phyloP scores from a whole-genome alignment of 2,797 vertebrate genomes.

The Gallinago stenura region DNA sequence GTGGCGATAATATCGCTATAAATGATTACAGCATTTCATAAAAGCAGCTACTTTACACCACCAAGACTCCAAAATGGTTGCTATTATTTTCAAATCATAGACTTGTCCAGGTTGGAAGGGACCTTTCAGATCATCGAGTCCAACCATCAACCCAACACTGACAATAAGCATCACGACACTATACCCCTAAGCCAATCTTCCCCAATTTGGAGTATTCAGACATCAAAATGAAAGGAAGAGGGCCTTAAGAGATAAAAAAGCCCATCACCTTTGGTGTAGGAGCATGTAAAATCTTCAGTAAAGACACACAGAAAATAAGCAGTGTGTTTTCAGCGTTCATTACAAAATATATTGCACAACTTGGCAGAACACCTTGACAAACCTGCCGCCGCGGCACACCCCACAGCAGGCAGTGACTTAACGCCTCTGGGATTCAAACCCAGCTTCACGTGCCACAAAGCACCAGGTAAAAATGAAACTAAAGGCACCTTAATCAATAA shows the following conservation, averaged over 20 bases:
- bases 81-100: too few relatives aligned
- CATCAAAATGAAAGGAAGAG: not conserved
- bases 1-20: fast-evolving
- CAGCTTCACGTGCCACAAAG: not conserved
- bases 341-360: not conserved
- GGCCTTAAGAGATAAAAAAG: not conserved
- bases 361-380: not conserved
- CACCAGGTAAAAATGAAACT: not conserved
- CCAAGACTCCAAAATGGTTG: fast-evolving
- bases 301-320: not conserved
- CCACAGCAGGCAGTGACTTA: not conserved
- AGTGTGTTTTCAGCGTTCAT: not conserved
- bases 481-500: not conserved
- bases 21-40: not conserved
- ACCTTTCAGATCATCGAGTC: too few relatives aligned
- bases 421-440: not conserved
- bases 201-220: not conserved
- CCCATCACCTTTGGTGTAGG: not conserved
- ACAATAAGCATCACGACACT: too few relatives aligned
- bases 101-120: too few relatives aligned
- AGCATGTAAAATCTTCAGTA: not conserved
- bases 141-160: too few relatives aligned
- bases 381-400: not conserved
- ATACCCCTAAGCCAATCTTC: not conserved
- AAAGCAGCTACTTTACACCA: not conserved